Evolutionary conservation across 2,888 invertebrate species (phyloP).

Genomic region (Pyrgus malvae): DNA sequence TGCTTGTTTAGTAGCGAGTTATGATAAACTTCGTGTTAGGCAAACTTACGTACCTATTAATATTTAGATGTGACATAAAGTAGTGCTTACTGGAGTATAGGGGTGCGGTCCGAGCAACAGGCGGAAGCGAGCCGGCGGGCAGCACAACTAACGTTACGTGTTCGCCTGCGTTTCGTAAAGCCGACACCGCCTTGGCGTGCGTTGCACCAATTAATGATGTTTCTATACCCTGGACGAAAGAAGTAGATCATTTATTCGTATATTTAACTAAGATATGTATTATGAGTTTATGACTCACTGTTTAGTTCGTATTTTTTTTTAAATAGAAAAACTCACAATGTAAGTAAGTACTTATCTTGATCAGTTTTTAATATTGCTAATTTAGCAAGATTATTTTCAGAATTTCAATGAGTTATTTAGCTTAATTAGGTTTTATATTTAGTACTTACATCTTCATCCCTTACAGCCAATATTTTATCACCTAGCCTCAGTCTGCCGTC

Average conservation of each 20-base stretch:
- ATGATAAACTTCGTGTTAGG: conserved; percentile 21
- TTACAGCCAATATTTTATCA: conserved; percentile 77
- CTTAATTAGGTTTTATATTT: too few relatives aligned
- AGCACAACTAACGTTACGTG: conserved; percentile 72
- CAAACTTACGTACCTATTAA: conserved; percentile 18
- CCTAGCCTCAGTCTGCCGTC: conserved; percentile 75
- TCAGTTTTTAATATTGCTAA: too few relatives aligned
- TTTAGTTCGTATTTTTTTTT: too few relatives aligned
- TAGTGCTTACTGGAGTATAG: conserved; percentile 66
- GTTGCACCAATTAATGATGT: conserved; percentile 74
- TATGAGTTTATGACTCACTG: too few relatives aligned
- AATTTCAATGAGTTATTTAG: too few relatives aligned
- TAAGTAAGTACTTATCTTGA: too few relatives aligned
- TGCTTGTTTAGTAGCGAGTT: conserved; percentile 16
- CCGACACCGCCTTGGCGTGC: conserved; percentile 73
- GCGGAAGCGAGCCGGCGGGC: conserved; percentile 68
- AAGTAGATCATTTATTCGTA: too few relatives aligned
- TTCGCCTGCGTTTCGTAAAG: conserved; percentile 72
- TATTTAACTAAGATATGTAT: too few relatives aligned
- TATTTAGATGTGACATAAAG: conserved; percentile 31
- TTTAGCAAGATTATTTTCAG: too few relatives aligned
- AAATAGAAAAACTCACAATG: too few relatives aligned
- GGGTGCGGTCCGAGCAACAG: conserved; percentile 65
- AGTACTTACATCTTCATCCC: conserved; percentile 60
- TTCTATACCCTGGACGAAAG: conserved; percentile 62